Evolutionary conservation across 2,797 vertebrate species (phyloP).

Genomic region (Sciaenops ocellatus): DNA sequence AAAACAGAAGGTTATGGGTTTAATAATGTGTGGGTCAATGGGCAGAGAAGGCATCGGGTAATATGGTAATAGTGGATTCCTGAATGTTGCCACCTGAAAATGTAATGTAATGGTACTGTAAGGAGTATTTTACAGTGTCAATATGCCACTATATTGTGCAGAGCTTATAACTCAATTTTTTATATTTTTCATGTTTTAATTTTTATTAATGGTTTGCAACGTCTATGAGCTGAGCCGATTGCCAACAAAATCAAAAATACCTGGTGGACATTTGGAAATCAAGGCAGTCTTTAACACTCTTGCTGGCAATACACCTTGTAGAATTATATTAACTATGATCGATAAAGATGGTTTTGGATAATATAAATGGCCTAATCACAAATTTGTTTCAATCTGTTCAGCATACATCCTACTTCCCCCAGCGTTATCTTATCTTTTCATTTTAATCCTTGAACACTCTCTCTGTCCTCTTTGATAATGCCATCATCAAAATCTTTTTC

Average conservation of each 20-base stretch:
- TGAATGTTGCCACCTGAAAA: not conserved
- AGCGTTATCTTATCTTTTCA: not conserved
- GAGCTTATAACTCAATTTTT: not conserved
- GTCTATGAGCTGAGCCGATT: not conserved
- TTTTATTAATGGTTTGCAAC: not conserved
- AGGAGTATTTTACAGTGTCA: not conserved
- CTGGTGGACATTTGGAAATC: not conserved
- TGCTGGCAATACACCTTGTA: not conserved
- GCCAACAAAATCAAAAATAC: not conserved
- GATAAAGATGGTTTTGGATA: too few relatives aligned
- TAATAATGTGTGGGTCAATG: slow-evolving; percentile 37
- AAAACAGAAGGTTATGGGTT: slow-evolving; percentile 32
- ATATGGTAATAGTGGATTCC: not conserved
- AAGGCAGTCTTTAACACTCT: not conserved
- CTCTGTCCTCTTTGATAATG: not conserved
- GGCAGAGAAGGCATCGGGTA: not conserved
- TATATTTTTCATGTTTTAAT: not conserved
- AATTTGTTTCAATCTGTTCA: too few relatives aligned
- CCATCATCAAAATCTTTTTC: not conserved
- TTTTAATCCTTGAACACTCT: not conserved
- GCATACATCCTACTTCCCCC: not conserved
- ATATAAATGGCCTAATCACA: too few relatives aligned
- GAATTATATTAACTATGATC: too few relatives aligned
- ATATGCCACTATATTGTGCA: not conserved
- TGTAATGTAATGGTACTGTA: not conserved